phyloP scores from a whole-genome alignment of 2,113 vertebrate genomes.

The Chloebia gouldiae region DNA sequence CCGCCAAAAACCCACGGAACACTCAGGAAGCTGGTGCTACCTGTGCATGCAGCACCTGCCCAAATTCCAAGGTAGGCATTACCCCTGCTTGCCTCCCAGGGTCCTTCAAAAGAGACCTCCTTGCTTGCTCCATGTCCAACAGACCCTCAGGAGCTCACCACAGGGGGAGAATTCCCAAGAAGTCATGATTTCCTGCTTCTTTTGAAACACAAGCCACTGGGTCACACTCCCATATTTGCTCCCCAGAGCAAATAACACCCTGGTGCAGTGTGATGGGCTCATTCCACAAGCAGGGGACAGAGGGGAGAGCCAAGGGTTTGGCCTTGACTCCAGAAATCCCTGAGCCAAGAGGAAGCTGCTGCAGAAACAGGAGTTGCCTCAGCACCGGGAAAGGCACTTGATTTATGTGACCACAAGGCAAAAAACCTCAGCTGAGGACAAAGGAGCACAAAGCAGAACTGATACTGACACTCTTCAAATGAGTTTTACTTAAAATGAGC shows the following conservation, averaged over 20 bases:
- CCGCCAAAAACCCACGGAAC: fast-evolving
- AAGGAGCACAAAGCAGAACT: neutral
- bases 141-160: neutral
- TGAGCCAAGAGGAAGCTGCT: neutral
- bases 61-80: fast-evolving
- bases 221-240: neutral
- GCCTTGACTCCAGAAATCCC: neutral
- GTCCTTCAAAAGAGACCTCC: neutral
- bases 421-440: neutral
- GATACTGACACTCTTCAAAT: neutral
- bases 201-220: neutral
- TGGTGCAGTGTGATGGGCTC: neutral
- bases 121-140: neutral
- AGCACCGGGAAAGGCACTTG: neutral
- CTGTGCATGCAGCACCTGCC: neutral
- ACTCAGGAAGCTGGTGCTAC: neutral
- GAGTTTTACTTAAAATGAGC: neutral
- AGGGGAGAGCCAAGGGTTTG: neutral
- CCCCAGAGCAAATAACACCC: neutral
- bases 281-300: too few species aligned
- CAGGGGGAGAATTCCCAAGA: neutral
- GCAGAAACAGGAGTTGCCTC: neutral
- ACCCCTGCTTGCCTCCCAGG: neutral
- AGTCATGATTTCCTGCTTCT: neutral
- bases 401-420: neutral